phyloP scores from a whole-genome alignment of 2,113 vertebrate species.

The Colaptes auratus region DNA sequence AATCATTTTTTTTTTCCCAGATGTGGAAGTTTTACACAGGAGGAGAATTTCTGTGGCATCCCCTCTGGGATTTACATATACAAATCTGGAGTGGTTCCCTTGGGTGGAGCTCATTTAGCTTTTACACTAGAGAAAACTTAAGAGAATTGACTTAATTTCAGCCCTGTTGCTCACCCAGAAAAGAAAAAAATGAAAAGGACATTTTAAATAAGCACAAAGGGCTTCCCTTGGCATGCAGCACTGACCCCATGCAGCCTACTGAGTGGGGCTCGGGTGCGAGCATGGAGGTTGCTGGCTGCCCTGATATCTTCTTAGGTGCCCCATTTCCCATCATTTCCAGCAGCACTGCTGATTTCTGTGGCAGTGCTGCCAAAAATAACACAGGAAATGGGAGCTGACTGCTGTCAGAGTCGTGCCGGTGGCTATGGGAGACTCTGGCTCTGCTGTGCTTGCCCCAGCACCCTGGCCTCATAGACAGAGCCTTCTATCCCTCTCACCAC shows the following conservation, averaged over 20 bases:
- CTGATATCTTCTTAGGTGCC: background rate
- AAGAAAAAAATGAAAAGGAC: rapidly evolving
- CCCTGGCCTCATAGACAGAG: background rate
- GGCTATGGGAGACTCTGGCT: background rate
- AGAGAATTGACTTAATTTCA: background rate
- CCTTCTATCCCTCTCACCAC: background rate
- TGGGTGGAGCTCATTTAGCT: background rate
- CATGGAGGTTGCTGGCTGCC: background rate
- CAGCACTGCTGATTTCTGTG: background rate
- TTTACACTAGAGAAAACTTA: background rate
- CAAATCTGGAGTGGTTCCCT: background rate
- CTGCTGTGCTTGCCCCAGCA: rapidly evolving
- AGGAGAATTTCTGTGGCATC: background rate
- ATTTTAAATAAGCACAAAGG: background rate
- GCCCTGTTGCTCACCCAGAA: background rate
- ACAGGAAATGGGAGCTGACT: background rate
- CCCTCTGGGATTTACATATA: background rate
- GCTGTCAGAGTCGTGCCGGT: rapidly evolving
- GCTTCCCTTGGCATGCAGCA: rapidly evolving
- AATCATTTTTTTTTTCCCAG: background rate
- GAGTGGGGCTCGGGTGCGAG: background rate
- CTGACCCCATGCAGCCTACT: background rate
- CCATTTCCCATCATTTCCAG: background rate
- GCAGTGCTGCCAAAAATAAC: background rate
- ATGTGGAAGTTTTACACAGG: background rate